phyloP scores from a whole-genome alignment of 2,797 vertebrate species.

The Myripristis murdjan region DNA sequence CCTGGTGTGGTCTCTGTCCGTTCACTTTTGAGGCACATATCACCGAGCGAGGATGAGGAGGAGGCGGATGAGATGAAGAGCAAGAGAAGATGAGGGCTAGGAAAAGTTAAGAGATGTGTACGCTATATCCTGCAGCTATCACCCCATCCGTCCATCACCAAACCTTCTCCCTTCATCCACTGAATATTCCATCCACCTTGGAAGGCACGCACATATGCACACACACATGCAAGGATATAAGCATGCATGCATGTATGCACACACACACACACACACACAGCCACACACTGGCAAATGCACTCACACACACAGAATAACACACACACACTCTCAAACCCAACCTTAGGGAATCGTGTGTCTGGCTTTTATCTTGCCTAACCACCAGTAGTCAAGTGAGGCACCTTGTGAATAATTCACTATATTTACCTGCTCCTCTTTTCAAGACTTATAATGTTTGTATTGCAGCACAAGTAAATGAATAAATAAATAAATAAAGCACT shows the following conservation, averaged over 20 bases:
- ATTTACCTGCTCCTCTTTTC: constrained; percentile 77
- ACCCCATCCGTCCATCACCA: constrained; percentile 9
- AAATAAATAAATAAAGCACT: constrained; percentile 68
- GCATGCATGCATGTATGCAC: neutral
- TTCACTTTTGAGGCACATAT: constrained; percentile 76
- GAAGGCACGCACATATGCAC: constrained; percentile 18
- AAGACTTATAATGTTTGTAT: constrained; percentile 70
- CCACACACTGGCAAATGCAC: neutral
- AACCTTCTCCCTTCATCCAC: constrained; percentile 21
- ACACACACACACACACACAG: constrained; percentile 12
- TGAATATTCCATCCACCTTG: constrained; percentile 5
- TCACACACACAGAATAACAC: constrained; percentile 19
- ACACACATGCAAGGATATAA: constrained; percentile 1
- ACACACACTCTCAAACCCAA: constrained; percentile 38
- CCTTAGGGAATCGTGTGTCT: constrained; percentile 43
- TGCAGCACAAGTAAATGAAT: constrained; percentile 68
- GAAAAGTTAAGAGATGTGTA: neutral
- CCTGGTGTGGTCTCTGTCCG: constrained; percentile 54
- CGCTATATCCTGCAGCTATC: neutral
- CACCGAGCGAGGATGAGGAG: constrained; percentile 49
- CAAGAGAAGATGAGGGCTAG: constrained; percentile 7
- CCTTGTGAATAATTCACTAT: constrained; percentile 82
- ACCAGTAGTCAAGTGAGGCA: constrained; percentile 60
- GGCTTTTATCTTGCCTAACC: constrained; percentile 72
- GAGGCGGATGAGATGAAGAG: constrained; percentile 11